Conservation (phyloP, 2,113 vertebrate genomes). For the Probosciger aterrimus region DNA sequence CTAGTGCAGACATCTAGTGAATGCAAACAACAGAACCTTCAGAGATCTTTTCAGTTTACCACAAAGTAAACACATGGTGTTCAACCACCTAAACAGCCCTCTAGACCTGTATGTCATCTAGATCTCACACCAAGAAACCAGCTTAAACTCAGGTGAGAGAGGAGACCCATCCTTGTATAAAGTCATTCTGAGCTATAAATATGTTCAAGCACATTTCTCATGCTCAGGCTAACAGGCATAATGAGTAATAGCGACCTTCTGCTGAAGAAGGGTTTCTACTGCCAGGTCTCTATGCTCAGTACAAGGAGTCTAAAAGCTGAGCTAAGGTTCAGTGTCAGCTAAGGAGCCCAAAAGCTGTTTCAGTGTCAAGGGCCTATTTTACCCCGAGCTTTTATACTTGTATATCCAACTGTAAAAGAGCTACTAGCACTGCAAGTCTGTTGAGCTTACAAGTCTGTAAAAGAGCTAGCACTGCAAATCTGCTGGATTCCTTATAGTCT, state of each 20-base stretch:
- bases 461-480: background rate
- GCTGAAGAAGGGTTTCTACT: background rate
- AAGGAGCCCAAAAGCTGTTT: background rate
- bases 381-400: background rate
- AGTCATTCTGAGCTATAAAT: background rate
- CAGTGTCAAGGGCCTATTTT: background rate
- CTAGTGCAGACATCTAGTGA: background rate
- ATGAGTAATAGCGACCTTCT: background rate
- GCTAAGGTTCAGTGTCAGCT: background rate
- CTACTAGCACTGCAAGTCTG: background rate
- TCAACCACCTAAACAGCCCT: background rate
- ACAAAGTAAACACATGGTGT: background rate
- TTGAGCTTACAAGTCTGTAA: background rate
- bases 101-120: background rate
- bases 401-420: background rate
- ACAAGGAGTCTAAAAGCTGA: background rate
- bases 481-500: background rate
- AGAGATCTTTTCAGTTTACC: background rate
- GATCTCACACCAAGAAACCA: background rate
- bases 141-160: background rate
- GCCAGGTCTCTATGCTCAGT: too few species aligned
- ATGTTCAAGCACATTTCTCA: background rate
- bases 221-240: background rate
- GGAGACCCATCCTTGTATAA: accelerated
- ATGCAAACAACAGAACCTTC: background rate